Conservation (phyloP, 2,113 vertebrate genomes). For the Oryzias melastigma region DNA sequence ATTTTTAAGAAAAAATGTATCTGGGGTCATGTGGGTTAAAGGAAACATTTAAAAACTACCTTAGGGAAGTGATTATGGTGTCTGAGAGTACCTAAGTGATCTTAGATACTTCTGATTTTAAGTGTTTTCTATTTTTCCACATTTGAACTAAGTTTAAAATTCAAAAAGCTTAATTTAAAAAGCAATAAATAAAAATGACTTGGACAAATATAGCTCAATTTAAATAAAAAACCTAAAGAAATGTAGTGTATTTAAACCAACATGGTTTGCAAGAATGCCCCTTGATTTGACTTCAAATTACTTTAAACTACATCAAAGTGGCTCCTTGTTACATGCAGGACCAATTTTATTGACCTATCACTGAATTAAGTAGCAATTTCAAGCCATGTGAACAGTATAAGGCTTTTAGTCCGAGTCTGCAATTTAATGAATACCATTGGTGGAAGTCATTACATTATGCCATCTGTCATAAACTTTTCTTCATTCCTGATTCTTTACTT, state of each 20-base stretch:
- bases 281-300: neutral
- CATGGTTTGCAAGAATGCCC: neutral
- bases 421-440: slow-evolving; percentile 70
- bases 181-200: neutral
- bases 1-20: no score
- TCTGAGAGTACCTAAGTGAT: slow-evolving; percentile 2
- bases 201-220: no score
- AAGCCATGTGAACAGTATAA: slow-evolving; percentile 38
- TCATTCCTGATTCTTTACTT: slow-evolving; percentile 4
- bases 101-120: neutral
- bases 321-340: slow-evolving; percentile 33
- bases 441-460: slow-evolving; percentile 43
- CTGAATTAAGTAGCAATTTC: slow-evolving; percentile 66
- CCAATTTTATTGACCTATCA: slow-evolving; percentile 41
- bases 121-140: slow-evolving; percentile 7
- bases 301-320: slow-evolving; percentile 10
- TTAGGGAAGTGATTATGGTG: slow-evolving; percentile 33
- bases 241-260: no score
- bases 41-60: neutral
- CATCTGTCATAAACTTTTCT: slow-evolving; percentile 27
- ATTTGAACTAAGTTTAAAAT: slow-evolving; percentile 6
- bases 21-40: no score
- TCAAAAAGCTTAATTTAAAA: slow-evolving; percentile 1
- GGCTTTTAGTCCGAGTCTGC: slow-evolving; percentile 51
- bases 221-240: no score